These are phyloP conservation scores for Nyctibius bracteatus DNA, from an alignment of 2,113 vertebrate species.

Conservation along the genomic window DNA sequence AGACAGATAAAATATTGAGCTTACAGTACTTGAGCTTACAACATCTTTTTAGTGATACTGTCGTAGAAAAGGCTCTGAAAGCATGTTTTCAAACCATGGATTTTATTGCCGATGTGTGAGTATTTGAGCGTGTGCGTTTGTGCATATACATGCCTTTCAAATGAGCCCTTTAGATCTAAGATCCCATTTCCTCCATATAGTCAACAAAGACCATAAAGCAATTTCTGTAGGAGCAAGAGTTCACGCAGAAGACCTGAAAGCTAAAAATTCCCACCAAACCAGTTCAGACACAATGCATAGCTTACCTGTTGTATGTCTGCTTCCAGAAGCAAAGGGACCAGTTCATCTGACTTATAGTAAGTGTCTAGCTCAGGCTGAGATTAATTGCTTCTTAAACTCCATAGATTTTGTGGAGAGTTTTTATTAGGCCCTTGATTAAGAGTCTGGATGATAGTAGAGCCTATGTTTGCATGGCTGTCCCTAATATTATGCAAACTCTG, in stretches of 20 bases:
- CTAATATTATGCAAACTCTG: not conserved
- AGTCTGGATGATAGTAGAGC: not conserved
- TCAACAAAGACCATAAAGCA: slow-evolving; percentile 57
- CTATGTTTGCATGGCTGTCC: not conserved
- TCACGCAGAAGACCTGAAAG: slow-evolving; percentile 41
- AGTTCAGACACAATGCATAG: slow-evolving; percentile 51
- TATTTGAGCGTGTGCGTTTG: slow-evolving; percentile 18
- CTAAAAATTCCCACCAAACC: slow-evolving; percentile 52
- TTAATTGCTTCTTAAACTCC: not conserved
- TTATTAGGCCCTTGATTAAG: not conserved
- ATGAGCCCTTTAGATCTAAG: slow-evolving; percentile 34
- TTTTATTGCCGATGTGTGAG: slow-evolving; percentile 37
- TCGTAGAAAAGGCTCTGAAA: not conserved
- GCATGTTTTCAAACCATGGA: not conserved
- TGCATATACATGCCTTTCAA: slow-evolving; percentile 43
- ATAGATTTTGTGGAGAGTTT: not conserved
- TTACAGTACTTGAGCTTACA: not conserved
- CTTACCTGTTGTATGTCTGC: slow-evolving; percentile 35
- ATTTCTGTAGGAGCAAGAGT: slow-evolving; percentile 59
- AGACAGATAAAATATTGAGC: not conserved
- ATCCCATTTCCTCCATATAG: slow-evolving; percentile 50
- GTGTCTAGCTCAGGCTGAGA: not conserved
- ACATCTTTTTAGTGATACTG: not conserved
- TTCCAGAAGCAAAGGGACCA: slow-evolving; percentile 12
- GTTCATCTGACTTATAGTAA: not conserved